Conservation (phyloP, 2,888 invertebrate genomes). For the Netelia inedita region DNA sequence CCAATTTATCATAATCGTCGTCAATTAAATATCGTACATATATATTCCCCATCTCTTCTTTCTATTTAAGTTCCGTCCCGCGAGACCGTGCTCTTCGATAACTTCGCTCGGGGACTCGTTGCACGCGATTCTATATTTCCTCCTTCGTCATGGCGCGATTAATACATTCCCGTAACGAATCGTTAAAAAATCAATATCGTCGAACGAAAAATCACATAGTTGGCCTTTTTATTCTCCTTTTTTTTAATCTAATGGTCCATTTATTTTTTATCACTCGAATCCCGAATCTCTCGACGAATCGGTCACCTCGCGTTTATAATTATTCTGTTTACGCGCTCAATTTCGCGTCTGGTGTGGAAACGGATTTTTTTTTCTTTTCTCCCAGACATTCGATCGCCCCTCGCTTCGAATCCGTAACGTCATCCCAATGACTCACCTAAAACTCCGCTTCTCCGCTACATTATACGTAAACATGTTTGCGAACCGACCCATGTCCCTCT, state of each 20-base stretch:
- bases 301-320: neutral
- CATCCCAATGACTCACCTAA: constrained; percentile 62
- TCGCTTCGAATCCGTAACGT: constrained; percentile 54
- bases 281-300: neutral
- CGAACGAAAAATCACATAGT: neutral
- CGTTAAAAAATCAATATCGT: neutral
- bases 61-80: constrained; percentile 51
- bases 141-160: neutral
- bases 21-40: constrained; percentile 68
- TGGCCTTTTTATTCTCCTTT: too few relatives aligned
- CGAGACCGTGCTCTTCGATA: constrained; percentile 7
- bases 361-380: constrained; percentile 64
- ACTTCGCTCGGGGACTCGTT: constrained; percentile 6
- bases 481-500: neutral
- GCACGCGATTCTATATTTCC: constrained; percentile 33
- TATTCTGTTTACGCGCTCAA: constrained; percentile 44
- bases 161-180: neutral
- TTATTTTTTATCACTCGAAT: neutral
- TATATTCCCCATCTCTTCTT: constrained; percentile 50
- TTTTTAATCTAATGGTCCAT: too few relatives aligned
- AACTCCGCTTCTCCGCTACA: constrained; percentile 1
- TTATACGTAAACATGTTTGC: neutral
- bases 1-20: constrained; percentile 69
- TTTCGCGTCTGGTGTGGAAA: neutral
- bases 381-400: constrained; percentile 76